Evolutionary conservation across 1,140 invertebrate genomes (phyloP).

Genomic region (Periplaneta americana): DNA sequence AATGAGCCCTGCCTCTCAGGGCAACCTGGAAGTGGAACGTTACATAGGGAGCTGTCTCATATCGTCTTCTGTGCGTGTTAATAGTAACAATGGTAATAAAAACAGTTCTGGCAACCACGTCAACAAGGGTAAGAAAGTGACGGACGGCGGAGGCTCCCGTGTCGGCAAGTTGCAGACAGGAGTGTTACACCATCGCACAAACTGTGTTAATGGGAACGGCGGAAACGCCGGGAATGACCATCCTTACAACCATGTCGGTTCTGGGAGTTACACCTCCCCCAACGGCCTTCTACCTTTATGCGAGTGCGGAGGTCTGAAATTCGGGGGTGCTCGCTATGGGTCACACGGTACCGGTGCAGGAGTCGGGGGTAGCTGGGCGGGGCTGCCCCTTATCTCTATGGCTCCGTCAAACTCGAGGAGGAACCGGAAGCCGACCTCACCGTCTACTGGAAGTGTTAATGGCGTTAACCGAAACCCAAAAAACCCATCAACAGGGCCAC

Average conservation of each 20-base stretch:
- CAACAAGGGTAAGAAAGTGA: constrained; percentile 1
- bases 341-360: neutral
- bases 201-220: no score
- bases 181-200: neutral
- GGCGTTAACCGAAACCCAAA: neutral
- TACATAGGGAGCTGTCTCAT: constrained; percentile 60
- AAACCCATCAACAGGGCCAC: neutral
- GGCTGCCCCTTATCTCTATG: constrained; percentile 63
- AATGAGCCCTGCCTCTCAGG: constrained; percentile 56
- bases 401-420: constrained; percentile 31
- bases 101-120: neutral
- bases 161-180: neutral
- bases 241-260: no score
- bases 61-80: constrained; percentile 20
- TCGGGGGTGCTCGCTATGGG: neutral
- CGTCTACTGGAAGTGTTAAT: neutral
- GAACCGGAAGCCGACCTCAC: neutral
- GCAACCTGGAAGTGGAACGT: constrained; percentile 53
- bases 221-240: neutral
- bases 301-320: neutral
- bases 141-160: neutral
- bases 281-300: neutral
- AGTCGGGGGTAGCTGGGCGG: constrained; percentile 48
- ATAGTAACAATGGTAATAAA: neutral
- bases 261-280: neutral